Evolutionary conservation across 2,888 invertebrate species (phyloP), one percentile per base, ranked within the genome.

Genomic region (Chrysolina oricalcia): DNA sequence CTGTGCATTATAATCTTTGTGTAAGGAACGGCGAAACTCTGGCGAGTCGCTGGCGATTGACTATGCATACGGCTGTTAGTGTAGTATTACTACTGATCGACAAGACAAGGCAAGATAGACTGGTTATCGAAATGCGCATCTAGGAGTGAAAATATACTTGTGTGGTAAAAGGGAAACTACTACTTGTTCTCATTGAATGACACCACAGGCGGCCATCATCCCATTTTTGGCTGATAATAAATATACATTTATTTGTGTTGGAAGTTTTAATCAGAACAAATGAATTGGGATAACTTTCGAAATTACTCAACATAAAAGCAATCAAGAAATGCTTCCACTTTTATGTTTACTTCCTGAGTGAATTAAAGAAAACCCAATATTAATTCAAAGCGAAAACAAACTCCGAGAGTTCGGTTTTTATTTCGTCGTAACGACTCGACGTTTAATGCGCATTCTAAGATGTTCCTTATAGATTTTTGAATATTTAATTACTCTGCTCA

Each of bases 391-490:
- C 56, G 19, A 35, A 15, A 59, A n/a, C 8, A 27, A 59, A 9
- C 27, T 27, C 27, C 0, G 27, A 2, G n/a, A 59, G 59, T 59
- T 59, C n/a, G 8, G 59, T 59, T 59, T 59, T 59, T n/a, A 59
- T 59, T 59, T 35, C 59, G 35, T 35, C 53, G 53, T 27, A 35
- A 35, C 0, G n/a, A 15, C 15, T 59, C 59, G 15, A 17, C 35
- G 59, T 59, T 59, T 59, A 23, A 27, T 59, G 59, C 6, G 35
- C 9, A 53, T 23, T 53, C 21, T 11, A 53, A 53, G 53, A 21
- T 21, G 4, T 11, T 53, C 21, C 13, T 19, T 53, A 53, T 21
- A 10, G 11, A 53, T 53, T 53, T 53, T 53, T 53, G 19, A 53
- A 53, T 53, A 53, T 53, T 53, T 53, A 21, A 53, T 53, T 8